Base-by-base conservation (phyloP, 2,797 vertebrate species). In the Taeniopygia guttata region DNA sequence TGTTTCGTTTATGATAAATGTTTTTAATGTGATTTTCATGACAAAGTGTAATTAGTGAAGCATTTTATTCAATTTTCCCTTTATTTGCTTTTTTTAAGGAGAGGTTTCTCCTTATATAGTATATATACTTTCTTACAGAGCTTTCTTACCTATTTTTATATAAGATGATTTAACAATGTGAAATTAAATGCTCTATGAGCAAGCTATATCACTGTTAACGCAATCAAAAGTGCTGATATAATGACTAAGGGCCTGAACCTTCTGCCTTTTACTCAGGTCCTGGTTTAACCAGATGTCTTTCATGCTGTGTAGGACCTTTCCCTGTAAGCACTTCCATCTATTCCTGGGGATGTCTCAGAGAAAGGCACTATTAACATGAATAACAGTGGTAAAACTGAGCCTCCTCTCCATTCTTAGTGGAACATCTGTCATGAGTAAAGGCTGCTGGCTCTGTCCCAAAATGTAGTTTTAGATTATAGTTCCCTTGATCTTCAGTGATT, bases 91-190 rank as follows among this genome's bases (percentile, higher is more conserved):
- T 85, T 88, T 87, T 91, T 94, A 94, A 97, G 95, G 91, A 97
- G 96, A 90, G 7, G 63, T 72, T 83, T 97, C 96, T 96, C 97
- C 96, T 97, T 96, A 87, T 68, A 90, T 87, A 94, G 74, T 80
- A 96, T 95, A 89, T 96, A 92, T 97, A 97, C 95, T 98, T 98
- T 98, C 95, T 95, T 98, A 98, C 93, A 97, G 97, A 98, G 96
- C 97, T 97, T 98, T 98, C 97, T 96, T 97, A 98, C 94, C 97
- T 98, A 97, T 98, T 98, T 98, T 98, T 98, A 64, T 98, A 98
- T 90, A 77, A 97, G 79, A 95, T 94, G 85, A 90, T 96, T 73
- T 96, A 96, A 95, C 51, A 82, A 87, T 91, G 63, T 94, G 76
- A 96, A 62, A 84, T 91, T 89, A 96, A 97, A 96, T 98, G 97